These are phyloP conservation scores for Melolontha melolontha DNA, from an alignment of 2,888 invertebrate species.

Conservation along the genomic window DNA sequence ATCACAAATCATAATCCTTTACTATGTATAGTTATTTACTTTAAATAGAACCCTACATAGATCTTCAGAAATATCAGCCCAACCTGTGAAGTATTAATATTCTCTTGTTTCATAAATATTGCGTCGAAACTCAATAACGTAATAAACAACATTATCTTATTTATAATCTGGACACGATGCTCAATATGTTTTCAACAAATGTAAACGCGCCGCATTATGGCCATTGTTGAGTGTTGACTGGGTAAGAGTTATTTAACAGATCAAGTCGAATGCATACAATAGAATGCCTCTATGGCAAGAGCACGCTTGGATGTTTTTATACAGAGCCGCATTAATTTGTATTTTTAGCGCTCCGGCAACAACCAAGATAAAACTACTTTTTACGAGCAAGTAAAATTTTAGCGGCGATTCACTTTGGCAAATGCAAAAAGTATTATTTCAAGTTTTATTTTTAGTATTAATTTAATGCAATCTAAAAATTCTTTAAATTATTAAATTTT, in stretches of 20 bases:
- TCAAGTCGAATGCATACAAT: slow-evolving; percentile 42
- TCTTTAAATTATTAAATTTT: too few species aligned
- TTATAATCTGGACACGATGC: slow-evolving; percentile 36
- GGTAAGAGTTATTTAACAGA: slow-evolving; percentile 48
- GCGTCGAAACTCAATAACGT: slow-evolving; percentile 21
- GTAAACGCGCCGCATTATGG: slow-evolving; percentile 40
- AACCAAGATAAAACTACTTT: too few species aligned
- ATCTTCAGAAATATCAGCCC: not conserved
- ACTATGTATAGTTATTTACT: too few species aligned
- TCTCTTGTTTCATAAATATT: slow-evolving; percentile 36
- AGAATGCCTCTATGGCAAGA: slow-evolving; percentile 36
- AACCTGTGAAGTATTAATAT: slow-evolving; percentile 34
- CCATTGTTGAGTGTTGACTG: slow-evolving; percentile 40
- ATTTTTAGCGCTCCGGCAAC: not conserved
- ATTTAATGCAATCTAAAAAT: too few species aligned
- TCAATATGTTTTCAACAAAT: slow-evolving; percentile 44
- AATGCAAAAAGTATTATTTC: too few species aligned
- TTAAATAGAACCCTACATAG: not conserved
- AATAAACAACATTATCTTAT: slow-evolving; percentile 43
- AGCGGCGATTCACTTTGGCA: too few species aligned
- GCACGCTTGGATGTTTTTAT: slow-evolving; percentile 7
- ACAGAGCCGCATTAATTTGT: slow-evolving; percentile 37
- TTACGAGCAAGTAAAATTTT: too few species aligned
- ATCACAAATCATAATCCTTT: too few species aligned
- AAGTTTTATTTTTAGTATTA: too few species aligned